Base-by-base conservation (phyloP, 1,140 invertebrate genomes). In the Leptinotarsa lineolata region DNA sequence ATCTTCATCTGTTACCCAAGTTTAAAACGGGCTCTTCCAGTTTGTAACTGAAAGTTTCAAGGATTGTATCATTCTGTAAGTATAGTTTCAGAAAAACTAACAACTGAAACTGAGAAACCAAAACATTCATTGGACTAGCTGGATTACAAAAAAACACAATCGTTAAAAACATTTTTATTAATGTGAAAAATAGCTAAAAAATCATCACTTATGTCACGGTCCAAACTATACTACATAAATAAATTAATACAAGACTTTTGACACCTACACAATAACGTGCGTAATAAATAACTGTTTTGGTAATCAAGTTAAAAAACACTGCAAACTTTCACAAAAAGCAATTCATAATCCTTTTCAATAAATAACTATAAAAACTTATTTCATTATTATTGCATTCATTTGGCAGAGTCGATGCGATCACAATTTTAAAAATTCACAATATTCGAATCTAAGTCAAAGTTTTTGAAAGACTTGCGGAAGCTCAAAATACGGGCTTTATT, bases 321-420 rank as follows among this genome's bases (percentile, higher is more conserved):
- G n/a, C 48, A 54, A 54, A 54, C 48, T 54, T 54, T 54, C n/a
- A 54, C n/a, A 54, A 54, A 54, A 54, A 54, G 48, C n/a, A 54
- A 54, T 54, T 16, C 15, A 16, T 48, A 48, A 48, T 54, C 4
- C 4, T n/a, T 54, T 54, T 54, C n/a, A 54, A 54, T 54, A 54
- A 54, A 54, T 54, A 54, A 54, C 48, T 15, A 54, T 18, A 54
- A 15, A 18, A 54, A 54, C 15, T 54, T 13, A 15, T 54, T 54
- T 5, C 1, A n/a, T 54, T 54, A 15, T 54, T 54, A 54, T 54
- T 54, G 48, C 16, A 54, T 54, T 54, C 16, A 13, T 54, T 54
- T 54, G 48, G 48, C 16, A 54, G 48, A 54, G 15, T 16, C 15
- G 15, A 16, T 18, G n/a, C 13, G 48, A n/a, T 54, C 3, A 54